A percentile compares a stretch with the other conserved stretches of the same genome.
Conservation (phyloP, 2,888 invertebrate genomes). For the Sphecodes monilicornis region DNA sequence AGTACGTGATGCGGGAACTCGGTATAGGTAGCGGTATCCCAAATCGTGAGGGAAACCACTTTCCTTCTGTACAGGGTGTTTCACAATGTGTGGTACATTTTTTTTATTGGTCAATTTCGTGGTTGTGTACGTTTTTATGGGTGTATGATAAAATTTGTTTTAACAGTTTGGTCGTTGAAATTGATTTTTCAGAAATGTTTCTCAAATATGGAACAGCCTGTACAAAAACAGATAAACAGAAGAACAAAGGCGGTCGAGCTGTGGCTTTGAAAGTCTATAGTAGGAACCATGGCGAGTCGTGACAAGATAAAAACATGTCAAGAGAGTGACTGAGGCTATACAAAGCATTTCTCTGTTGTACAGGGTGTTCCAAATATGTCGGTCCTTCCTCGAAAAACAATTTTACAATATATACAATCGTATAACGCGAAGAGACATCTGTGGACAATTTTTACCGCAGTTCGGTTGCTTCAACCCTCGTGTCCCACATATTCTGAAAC, state of each 20-base stretch:
- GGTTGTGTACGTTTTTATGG: background rate
- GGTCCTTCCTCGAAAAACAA: background rate
- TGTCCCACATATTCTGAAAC: background rate
- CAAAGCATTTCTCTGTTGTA: background rate
- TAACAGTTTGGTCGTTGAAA: background rate
- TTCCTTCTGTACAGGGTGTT: background rate
- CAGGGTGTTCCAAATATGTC: background rate
- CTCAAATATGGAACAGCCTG: background rate
- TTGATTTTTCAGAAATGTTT: background rate
- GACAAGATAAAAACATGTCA: conserved; percentile 1
- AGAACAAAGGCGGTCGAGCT: conserved; percentile 2
- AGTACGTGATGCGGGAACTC: background rate
- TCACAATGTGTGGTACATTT: background rate
- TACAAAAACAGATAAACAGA: background rate
- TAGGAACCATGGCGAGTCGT: background rate
- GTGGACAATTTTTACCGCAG: background rate
- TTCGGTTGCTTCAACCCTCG: background rate
- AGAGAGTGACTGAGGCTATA: background rate
- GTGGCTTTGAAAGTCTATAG: background rate
- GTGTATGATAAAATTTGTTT: background rate
- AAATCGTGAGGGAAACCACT: background rate
- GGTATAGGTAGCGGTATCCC: background rate
- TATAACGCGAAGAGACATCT: background rate
- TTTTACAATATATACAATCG: background rate
- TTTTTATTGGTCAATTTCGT: background rate